Base-by-base conservation (phyloP, 2,888 invertebrate species). In the Lasioglossum villosulum region DNA sequence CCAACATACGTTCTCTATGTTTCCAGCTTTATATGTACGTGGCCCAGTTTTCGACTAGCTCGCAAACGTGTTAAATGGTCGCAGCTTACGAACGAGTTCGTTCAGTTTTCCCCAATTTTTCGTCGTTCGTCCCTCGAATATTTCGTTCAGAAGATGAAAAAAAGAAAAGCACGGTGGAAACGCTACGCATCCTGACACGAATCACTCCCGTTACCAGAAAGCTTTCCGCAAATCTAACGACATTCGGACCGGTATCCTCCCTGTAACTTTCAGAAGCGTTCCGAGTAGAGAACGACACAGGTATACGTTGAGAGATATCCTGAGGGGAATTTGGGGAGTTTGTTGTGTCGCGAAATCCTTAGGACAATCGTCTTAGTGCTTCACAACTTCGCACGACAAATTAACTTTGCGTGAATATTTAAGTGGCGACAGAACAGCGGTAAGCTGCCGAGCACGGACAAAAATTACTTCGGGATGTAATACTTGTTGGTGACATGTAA, bases 41-140 rank as follows among this genome's bases (percentile, higher is more conserved):
- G 68, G 59, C 56, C 83, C 80, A 80, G n/a, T 83, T 83, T 42
- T 42, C 70, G 45, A 75, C 75, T 63, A 48, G 66, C 66, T 42
- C 73, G 80, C 59, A 34, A 71, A 48, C 75, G 45, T 75, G 71
- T 83, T 83, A 83, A 75, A 83, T 63, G 70, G 52, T 80, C 71
- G 48, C 80, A 72, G 71, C 71, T 83, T 63, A 63, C 80, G 75
- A 34, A 42, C 63, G 30, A 34, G 83, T 48, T 82, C 45, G 74
- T 79, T 80, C 45, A 37, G 70, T 59, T 80, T 71, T 78, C 45
- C 63, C 37, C 80, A 59, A 63, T 80, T 80, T 76, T 76, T 63
- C 70, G 59, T 45, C 76, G 16, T 71, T n/a, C 42, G 30, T 37
- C 34, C 45, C 66, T 4, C 75, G 48, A 48, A 68, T 76, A 76